phyloP scores from a whole-genome alignment of 2,113 vertebrate genomes.

The Chionis minor region DNA sequence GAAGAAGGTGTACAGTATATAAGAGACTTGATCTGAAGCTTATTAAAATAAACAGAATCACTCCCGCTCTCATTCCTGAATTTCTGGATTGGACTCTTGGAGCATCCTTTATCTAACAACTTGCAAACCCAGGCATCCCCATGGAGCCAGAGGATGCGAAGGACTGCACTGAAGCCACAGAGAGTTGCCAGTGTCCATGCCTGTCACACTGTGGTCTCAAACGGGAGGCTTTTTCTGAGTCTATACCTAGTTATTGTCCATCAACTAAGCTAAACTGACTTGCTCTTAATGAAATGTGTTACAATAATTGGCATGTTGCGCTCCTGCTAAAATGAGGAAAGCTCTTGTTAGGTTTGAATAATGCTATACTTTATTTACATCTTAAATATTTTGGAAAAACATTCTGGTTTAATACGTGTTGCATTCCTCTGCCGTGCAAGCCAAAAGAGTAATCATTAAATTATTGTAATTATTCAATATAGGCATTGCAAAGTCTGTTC shows the following conservation, averaged over 20 bases:
- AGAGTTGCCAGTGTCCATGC: neutral
- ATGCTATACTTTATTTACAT: neutral
- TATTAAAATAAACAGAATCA: neutral
- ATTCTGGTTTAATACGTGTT: neutral
- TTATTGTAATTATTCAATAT: neutral
- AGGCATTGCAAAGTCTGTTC: neutral
- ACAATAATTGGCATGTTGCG: neutral
- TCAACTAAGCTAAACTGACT: neutral
- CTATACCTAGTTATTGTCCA: neutral
- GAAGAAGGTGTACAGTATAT: neutral
- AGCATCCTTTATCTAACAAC: neutral
- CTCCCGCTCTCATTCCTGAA: neutral
- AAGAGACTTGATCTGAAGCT: neutral
- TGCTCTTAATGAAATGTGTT: neutral
- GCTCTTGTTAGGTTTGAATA: neutral
- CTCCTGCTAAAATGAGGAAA: neutral
- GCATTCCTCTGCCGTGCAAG: neutral
- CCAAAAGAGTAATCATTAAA: neutral
- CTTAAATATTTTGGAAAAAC: neutral
- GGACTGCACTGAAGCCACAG: neutral
- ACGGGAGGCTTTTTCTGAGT: neutral
- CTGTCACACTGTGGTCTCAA: neutral
- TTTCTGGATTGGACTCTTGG: neutral
- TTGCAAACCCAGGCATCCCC: neutral
- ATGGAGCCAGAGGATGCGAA: neutral